Conservation (phyloP, 1,140 invertebrate species). For the Pantala flavescens region DNA sequence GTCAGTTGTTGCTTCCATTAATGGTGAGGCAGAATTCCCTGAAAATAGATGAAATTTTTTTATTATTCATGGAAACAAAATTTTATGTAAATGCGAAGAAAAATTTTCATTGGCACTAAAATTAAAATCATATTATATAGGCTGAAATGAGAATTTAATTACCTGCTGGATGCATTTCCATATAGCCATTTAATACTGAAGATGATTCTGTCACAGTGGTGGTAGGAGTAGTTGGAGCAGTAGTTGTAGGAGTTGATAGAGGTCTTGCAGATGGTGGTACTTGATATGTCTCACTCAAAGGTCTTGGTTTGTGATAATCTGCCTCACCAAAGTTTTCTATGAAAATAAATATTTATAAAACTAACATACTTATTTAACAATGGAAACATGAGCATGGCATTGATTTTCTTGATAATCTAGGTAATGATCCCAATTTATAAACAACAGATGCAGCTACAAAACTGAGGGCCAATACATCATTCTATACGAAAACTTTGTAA, state of each 20-base stretch:
- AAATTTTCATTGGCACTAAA: no score
- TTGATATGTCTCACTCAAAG: constrained; percentile 41
- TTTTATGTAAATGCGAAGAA: no score
- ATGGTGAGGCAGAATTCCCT: background rate
- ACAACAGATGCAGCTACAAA: no score
- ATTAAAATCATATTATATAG: no score
- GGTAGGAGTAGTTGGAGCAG: constrained; percentile 20
- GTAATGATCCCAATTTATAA: no score
- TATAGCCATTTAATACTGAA: constrained; percentile 35
- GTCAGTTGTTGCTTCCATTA: background rate
- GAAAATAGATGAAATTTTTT: background rate
- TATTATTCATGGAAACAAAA: no score
- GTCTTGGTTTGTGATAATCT: constrained; percentile 42
- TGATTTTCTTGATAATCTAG: no score
- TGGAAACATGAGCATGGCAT: no score
- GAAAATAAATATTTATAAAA: background rate
- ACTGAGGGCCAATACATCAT: no score
- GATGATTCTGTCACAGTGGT: constrained; percentile 25
- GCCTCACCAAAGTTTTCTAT: constrained; percentile 32
- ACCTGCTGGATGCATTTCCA: constrained; percentile 42
- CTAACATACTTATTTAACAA: no score
- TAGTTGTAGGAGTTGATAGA: constrained; percentile 20
- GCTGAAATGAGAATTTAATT: background rate
- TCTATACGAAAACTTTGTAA: no score
- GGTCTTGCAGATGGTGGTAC: constrained; percentile 42